A percentile compares a stretch with the other conserved stretches of the same genome.
Evolutionary conservation across 1,140 invertebrate species (phyloP).

Genomic region (Rhynchophorus ferrugineus): DNA sequence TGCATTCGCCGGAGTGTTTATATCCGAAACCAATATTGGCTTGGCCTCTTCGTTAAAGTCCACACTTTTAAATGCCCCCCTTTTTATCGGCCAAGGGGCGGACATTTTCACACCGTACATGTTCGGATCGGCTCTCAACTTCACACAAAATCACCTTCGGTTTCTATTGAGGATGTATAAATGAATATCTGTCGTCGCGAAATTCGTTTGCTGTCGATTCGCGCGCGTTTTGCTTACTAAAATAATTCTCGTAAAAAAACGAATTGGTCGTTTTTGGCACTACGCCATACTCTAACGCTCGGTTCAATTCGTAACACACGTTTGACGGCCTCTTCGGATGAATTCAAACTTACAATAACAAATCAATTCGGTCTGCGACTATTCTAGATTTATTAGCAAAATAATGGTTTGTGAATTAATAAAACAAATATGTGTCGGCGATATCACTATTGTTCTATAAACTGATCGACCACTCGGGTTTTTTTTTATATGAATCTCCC

Average conservation of each 20-base stretch:
- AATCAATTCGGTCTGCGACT: too few relatives aligned
- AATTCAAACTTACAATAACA: too few relatives aligned
- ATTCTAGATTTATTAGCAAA: too few relatives aligned
- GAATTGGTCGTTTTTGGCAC: constrained; percentile 5
- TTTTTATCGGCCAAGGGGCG: constrained; percentile 61
- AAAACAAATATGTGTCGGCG: too few relatives aligned
- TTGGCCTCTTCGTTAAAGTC: constrained; percentile 41
- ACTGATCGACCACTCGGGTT: too few relatives aligned
- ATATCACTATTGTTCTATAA: too few relatives aligned
- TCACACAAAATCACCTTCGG: background rate
- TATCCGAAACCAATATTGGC: constrained; percentile 11
- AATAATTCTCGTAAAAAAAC: constrained; percentile 10
- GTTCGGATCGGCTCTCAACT: constrained; percentile 4
- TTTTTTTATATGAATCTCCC: too few relatives aligned
- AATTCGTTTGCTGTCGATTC: background rate
- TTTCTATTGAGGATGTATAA: background rate
- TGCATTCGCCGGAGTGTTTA: constrained; percentile 23
- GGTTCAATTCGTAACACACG: background rate
- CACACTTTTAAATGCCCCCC: constrained; percentile 50
- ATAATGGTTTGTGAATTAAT: too few relatives aligned
- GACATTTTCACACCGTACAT: constrained; percentile 26
- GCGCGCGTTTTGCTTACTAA: constrained; percentile 4
- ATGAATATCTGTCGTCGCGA: background rate
- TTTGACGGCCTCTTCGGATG: too few relatives aligned
- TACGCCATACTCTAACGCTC: background rate